These are phyloP conservation scores for Acestrorhynchus altus DNA, from an alignment of 2,797 vertebrate genomes.

Conservation along the genomic window DNA sequence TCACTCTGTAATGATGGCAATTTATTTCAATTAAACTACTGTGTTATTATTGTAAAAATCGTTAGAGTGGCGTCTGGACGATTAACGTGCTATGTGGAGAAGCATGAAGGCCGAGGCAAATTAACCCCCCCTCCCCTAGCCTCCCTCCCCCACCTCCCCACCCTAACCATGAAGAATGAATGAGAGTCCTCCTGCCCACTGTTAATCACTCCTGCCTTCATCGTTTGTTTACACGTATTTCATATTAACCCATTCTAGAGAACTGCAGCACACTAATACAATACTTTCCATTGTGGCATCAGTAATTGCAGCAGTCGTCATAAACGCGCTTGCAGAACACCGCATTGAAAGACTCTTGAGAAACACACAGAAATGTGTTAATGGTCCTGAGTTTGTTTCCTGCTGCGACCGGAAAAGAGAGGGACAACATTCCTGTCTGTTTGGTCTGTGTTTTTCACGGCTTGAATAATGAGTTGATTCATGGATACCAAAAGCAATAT, in stretches of 20 bases:
- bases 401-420: constrained; percentile 40
- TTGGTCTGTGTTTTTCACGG: constrained; percentile 56
- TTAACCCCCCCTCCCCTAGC: constrained; percentile 58
- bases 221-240: constrained; percentile 54
- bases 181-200: constrained; percentile 16
- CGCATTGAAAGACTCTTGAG: constrained; percentile 43
- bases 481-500: constrained; percentile 69
- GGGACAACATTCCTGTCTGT: constrained; percentile 52
- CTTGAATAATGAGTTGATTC: constrained; percentile 72
- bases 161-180: constrained; percentile 40
- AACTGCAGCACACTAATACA: constrained; percentile 41
- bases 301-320: constrained; percentile 38
- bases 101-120: constrained; percentile 61
- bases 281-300: constrained; percentile 47
- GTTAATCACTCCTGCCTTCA: constrained; percentile 44
- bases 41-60: constrained; percentile 71
- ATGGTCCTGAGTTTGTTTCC: constrained; percentile 54
- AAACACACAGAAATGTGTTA: constrained; percentile 52
- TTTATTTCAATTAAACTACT: constrained; percentile 73
- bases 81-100: constrained; percentile 66
- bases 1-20: constrained; percentile 67
- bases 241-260: constrained; percentile 31
- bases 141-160: constrained; percentile 30
- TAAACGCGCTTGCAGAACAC: constrained; percentile 36
- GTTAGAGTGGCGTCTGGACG: constrained; percentile 63